A percentile compares a stretch with the other conserved stretches of the same genome.
Evolutionary conservation across 2,113 vertebrate genomes (phyloP).

Genomic region (Epinephelus fuscoguttatus): DNA sequence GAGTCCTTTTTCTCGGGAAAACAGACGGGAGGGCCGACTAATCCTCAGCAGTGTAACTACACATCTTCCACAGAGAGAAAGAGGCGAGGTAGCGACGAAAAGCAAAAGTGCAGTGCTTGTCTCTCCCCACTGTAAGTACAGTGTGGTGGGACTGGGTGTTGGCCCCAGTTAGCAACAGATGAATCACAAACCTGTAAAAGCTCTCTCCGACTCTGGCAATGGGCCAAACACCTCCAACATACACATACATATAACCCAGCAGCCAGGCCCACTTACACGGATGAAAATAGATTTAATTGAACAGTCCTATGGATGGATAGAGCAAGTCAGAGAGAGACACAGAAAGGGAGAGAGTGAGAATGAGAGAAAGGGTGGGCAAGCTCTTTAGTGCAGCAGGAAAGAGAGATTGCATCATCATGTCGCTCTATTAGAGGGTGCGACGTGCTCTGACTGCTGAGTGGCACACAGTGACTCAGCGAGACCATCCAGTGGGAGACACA

Average conservation of each 20-base stretch:
- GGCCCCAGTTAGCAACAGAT: constrained; percentile 61
- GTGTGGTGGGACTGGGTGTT: constrained; percentile 52
- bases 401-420: constrained; percentile 78
- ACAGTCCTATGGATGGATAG: constrained; percentile 15
- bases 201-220: constrained; percentile 14
- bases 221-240: constrained; percentile 26
- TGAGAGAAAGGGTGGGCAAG: constrained; percentile 51
- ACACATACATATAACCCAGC: background rate
- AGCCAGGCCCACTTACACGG: constrained; percentile 35
- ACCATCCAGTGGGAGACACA: constrained; percentile 51
- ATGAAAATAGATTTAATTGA: constrained; percentile 35
- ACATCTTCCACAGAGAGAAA: constrained; percentile 29
- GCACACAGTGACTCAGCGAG: constrained; percentile 80
- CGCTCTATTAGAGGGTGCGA: constrained; percentile 73
- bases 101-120: constrained; percentile 33
- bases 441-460: constrained; percentile 78
- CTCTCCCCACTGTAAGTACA: constrained; percentile 53
- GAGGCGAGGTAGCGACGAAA: constrained; percentile 18
- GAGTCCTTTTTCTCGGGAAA: constrained; percentile 28
- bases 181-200: constrained; percentile 52
- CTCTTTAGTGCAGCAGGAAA: constrained; percentile 66
- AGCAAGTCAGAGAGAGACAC: constrained; percentile 14
- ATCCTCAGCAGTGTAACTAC: constrained; percentile 56
- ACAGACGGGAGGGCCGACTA: constrained; percentile 52
- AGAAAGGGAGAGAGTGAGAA: constrained; percentile 23